Base-by-base conservation (phyloP, 2,113 vertebrate genomes). In the Tetrao urogallus region DNA sequence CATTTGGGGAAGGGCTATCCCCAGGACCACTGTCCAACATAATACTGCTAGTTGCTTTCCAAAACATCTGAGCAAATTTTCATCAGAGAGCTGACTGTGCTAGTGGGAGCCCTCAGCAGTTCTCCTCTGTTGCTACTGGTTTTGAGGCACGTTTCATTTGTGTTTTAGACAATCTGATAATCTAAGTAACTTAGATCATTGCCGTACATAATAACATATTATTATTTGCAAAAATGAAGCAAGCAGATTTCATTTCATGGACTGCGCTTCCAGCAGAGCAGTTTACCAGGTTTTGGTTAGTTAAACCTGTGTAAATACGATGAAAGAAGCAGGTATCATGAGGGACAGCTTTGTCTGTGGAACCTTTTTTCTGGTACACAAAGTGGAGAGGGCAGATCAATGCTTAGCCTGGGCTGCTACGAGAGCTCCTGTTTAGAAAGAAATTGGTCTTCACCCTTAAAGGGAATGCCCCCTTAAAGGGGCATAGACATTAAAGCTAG, bases 261-360 rank as follows among this genome's bases (percentile, higher is more conserved):
- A 36, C 40, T 75, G 69, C 16, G 18, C 86, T 92, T 84, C 76
- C 66, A 76, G 70, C 47, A 20, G 58, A 88, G 71, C 84, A 93
- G 82, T 95, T 96, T 94, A 85, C 85, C 30, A 15, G 71, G 92
- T 86, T 90, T 90, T 89, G 65, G 52, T 78, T 69, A 54, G 82
- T 84, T 95, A 87, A 94, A 70, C 71, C 42, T 91, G 67, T 81
- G 94, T 90, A 93, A 81, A 74, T 58, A 89, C 0, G 3, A 74
- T 21, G 74, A 85, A 75, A 79, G 64, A 56, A 94, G 34, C 42
- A 61, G 50, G 7, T 45, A 40, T 90, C 88, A 81, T 0, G 0
- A 66, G 10, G 57, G 16, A 42, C 45, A 77, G 34, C 56, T 48
- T 50, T 70, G 38, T 43, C 63, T 86, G 65, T 36, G 89, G 57